These are phyloP conservation scores for Cyprinus carpio DNA, from an alignment of 2,113 vertebrate species.

Conservation along the genomic window DNA sequence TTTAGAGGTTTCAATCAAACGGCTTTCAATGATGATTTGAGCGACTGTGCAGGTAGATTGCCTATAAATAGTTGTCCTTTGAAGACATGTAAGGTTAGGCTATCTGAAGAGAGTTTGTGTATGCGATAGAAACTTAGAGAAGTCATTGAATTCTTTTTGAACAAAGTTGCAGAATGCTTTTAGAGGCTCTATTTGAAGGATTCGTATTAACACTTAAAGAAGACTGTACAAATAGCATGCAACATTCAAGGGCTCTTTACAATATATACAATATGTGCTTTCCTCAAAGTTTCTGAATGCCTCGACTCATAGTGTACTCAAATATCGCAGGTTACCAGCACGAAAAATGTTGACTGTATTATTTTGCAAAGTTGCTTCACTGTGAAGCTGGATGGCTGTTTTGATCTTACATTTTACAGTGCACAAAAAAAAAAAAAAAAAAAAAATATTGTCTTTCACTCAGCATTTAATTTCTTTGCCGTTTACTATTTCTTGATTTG, in stretches of 20 bases:
- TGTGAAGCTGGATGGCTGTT: too few species aligned
- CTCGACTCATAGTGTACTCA: neutral
- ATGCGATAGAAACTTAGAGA: neutral
- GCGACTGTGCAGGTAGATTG: slow-evolving; percentile 3
- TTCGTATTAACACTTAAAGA: neutral
- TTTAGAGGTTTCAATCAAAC: slow-evolving; percentile 38
- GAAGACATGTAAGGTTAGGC: neutral
- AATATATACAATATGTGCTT: neutral
- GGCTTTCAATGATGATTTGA: neutral
- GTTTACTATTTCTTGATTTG: too few species aligned
- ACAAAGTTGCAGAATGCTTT: slow-evolving; percentile 9
- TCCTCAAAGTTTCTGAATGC: neutral
- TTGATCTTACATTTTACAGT: too few species aligned
- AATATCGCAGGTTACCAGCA: too few species aligned
- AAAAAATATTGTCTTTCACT: too few species aligned
- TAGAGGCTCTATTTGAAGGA: neutral
- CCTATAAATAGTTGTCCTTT: neutral
- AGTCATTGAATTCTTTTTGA: neutral
- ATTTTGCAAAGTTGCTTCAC: too few species aligned
- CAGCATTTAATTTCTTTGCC: too few species aligned
- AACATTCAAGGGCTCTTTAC: neutral
- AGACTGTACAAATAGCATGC: neutral
- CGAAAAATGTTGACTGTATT: too few species aligned
- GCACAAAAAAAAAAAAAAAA: too few species aligned
- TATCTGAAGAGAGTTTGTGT: slow-evolving; percentile 1